phyloP scores from a whole-genome alignment of 2,113 vertebrate species.

The Pelmatolapia mariae region DNA sequence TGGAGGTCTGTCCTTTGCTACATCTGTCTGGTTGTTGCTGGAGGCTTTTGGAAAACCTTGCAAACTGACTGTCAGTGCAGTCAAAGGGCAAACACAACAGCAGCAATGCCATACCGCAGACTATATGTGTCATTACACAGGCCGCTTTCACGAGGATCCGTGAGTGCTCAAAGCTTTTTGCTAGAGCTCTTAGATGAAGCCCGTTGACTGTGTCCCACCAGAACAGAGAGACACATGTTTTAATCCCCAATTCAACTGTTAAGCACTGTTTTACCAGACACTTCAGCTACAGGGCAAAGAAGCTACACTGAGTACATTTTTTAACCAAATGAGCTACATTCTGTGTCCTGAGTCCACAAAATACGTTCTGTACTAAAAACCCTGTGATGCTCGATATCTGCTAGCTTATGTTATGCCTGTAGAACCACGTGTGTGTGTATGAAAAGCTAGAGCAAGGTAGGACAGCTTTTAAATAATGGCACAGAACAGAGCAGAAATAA shows the following conservation, averaged over 20 bases:
- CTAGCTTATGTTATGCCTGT: background rate
- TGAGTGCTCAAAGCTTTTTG: background rate
- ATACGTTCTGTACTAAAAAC: background rate
- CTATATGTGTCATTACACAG: background rate
- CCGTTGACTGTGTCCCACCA: background rate
- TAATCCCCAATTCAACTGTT: background rate
- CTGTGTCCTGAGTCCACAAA: background rate
- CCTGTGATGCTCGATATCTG: background rate
- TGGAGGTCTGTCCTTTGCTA: background rate
- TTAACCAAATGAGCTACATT: background rate
- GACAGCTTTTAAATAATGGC: rapidly evolving
- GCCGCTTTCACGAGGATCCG: background rate
- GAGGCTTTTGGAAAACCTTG: background rate
- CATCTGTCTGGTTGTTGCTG: background rate
- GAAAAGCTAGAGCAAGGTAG: background rate
- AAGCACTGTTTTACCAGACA: background rate
- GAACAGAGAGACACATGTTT: background rate
- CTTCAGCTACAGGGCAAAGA: background rate
- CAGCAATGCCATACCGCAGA: background rate
- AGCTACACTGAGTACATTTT: background rate
- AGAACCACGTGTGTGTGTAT: background rate
- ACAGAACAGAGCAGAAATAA: background rate
- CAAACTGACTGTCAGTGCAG: background rate
- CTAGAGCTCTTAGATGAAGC: background rate
- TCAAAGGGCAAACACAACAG: background rate